Evolutionary conservation across 2,113 vertebrate genomes (phyloP).

Genomic region (Onychostruthus taczanowskii): DNA sequence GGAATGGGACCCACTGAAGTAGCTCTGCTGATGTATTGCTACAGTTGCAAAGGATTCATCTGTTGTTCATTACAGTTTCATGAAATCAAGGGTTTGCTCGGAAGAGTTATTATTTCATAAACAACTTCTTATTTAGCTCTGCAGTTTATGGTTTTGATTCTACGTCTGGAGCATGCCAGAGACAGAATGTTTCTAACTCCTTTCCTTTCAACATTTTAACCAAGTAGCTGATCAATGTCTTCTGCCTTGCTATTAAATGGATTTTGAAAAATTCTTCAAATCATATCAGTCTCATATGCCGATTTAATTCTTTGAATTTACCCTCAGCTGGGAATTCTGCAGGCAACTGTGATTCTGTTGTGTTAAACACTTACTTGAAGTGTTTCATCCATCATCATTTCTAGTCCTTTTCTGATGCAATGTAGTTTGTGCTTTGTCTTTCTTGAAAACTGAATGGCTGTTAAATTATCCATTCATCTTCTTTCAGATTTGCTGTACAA

Average conservation of each 20-base stretch:
- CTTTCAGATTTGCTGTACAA: constrained; percentile 75
- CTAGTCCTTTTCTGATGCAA: constrained; percentile 81
- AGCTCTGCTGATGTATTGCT: background rate
- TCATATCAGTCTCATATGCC: constrained; percentile 74
- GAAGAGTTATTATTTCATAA: constrained; percentile 35
- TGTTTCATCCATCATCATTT: constrained; percentile 80
- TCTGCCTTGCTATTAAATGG: constrained; percentile 73
- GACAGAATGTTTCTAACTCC: constrained; percentile 35
- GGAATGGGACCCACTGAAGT: background rate
- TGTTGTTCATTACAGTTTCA: background rate
- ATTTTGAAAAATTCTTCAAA: constrained; percentile 82
- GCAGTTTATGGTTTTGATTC: background rate
- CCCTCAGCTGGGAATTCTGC: constrained; percentile 74
- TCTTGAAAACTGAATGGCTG: constrained; percentile 82
- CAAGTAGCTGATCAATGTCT: constrained; percentile 69
- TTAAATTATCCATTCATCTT: constrained; percentile 87
- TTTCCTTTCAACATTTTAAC: constrained; percentile 55
- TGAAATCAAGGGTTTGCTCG: background rate
- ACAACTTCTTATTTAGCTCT: background rate
- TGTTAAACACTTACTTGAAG: constrained; percentile 72
- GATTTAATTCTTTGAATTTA: constrained; percentile 72
- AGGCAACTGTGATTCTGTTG: constrained; percentile 69
- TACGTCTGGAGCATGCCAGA: background rate
- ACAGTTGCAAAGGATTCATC: background rate
- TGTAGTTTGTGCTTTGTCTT: constrained; percentile 82